Conservation (phyloP, 2,113 vertebrate genomes). For the Rissa tridactyla region DNA sequence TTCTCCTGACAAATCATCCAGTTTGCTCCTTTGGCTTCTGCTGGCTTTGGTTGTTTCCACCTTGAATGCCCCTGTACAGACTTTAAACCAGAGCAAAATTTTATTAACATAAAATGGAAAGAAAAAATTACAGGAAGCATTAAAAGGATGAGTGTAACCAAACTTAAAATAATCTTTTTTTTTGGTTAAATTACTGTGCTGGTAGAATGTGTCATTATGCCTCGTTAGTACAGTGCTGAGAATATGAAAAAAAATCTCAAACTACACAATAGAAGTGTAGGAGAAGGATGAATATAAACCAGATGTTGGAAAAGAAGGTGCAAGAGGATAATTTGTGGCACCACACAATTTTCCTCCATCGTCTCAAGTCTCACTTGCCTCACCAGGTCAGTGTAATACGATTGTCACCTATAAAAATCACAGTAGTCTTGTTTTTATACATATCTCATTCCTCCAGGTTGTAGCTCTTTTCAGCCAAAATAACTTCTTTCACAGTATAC, state of each 20-base stretch:
- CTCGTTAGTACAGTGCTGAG: neutral
- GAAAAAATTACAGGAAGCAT: neutral
- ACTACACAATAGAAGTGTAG: neutral
- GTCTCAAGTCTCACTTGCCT: neutral
- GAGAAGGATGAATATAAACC: neutral
- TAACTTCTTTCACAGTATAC: neutral
- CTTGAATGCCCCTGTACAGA: neutral
- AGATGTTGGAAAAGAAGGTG: neutral
- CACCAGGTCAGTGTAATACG: neutral
- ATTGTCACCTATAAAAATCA: neutral
- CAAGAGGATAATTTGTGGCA: neutral
- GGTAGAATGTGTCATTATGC: neutral
- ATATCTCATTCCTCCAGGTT: neutral
- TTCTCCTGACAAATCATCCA: neutral
- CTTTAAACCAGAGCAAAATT: neutral
- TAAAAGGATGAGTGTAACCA: neutral
- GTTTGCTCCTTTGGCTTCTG: neutral
- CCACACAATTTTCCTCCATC: neutral
- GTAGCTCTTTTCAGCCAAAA: neutral
- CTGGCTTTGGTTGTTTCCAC: neutral
- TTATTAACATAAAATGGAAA: neutral
- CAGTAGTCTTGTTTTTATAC: neutral
- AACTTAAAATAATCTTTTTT: neutral
- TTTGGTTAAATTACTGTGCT: neutral
- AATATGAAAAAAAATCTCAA: neutral